Evolutionary conservation across 2,113 vertebrate species (phyloP).

Genomic region (Cheilinus undulatus): DNA sequence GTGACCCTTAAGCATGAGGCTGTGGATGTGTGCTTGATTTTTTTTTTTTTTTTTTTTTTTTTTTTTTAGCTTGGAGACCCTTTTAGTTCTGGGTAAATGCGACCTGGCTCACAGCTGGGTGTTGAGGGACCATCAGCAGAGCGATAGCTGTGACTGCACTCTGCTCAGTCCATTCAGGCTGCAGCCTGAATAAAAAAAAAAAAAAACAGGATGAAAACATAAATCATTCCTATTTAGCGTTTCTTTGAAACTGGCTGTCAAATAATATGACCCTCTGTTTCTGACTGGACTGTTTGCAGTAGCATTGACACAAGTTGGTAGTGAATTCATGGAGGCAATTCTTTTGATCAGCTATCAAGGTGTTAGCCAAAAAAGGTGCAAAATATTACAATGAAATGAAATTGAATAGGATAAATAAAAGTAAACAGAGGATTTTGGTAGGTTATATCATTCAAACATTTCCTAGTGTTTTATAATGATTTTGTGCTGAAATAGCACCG

Average conservation of each 20-base stretch:
- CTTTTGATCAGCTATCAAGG: neutral
- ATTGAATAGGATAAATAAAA: no score
- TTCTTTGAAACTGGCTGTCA: neutral
- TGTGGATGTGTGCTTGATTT: constrained; percentile 6
- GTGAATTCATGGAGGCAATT: neutral
- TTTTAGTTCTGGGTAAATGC: constrained; percentile 35
- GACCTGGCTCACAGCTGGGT: constrained; percentile 39
- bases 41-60: neutral
- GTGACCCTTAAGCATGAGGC: constrained; percentile 57
- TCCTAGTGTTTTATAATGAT: no score
- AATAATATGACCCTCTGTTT: neutral
- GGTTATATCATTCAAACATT: no score
- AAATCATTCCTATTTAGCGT: neutral
- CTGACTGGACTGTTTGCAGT: neutral
- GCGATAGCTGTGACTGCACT: constrained; percentile 9
- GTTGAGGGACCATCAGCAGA: constrained; percentile 16
- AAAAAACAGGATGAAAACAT: constrained; percentile 1
- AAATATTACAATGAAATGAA: no score
- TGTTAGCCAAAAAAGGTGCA: no score
- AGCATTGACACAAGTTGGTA: neutral
- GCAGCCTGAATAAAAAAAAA: neutral
- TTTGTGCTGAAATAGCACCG: no score
- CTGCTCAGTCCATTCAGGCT: constrained; percentile 22
- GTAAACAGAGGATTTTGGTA: no score
- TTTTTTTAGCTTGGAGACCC: constrained; percentile 1